Base-by-base conservation (phyloP, 2,113 vertebrate genomes). In the Oenanthe oenanthe region DNA sequence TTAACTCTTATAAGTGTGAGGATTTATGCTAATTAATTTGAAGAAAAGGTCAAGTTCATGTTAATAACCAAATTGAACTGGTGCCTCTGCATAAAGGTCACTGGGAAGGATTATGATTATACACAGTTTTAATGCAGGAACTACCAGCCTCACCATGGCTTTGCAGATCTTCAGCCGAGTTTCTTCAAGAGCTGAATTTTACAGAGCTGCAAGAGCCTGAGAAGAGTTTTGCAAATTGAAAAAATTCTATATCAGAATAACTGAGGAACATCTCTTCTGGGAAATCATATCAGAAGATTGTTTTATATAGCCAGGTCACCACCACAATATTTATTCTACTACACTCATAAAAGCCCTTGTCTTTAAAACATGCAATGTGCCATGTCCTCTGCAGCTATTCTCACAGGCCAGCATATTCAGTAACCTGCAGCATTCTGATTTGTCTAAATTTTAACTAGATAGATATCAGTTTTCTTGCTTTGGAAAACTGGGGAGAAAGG, bases 1-100 rank as follows among this genome's bases (percentile, higher is more conserved):
- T 89, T 53, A 74, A 74, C 6, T 75, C 56, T n/a, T 51, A 58
- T 5, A 87, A 93, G 29, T 81, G 31, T 68, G n/a, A 86, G 70
- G 22, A 6, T 74, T 93, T 91, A 77, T 65, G 42, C 7, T 93
- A 89, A 91, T 85, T 74, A 89, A 78, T 86, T 89, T 91, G 61
- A 89, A 89, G 62, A 68, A 93, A 94, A 91, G 47, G 68, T 93
- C 91, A 94, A 91, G 66, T 71, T 67, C 60, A 31, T 86, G 38
- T 48, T 94, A 90, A 94, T 72, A 89, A 91, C 12, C 4, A 8
- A 87, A 84, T 45, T 80, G 70, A 96, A 88, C 78, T 45, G 9
- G 15, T 84, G 48, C 24, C 19, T 63, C 56, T 4, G 9, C 5
- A 1, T 43, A 79, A 94, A 89, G 70, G 53, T 81, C 5, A 0